phyloP scores from a whole-genome alignment of 1,140 invertebrate genomes.

The Lepeophtheirus salmonis region DNA sequence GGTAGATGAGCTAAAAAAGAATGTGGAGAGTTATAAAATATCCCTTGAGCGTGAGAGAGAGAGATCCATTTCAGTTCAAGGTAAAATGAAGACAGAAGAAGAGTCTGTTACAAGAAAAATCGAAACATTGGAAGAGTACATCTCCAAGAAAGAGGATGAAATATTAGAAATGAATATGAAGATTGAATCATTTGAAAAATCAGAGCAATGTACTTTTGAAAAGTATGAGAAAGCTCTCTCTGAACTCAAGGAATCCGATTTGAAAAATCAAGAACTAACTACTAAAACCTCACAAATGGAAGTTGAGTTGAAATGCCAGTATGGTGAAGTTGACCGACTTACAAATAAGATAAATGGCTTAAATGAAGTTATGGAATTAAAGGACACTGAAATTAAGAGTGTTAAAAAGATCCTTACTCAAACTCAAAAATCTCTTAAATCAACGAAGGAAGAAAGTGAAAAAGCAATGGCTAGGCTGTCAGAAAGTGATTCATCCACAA shows the following conservation, averaged over 20 bases:
- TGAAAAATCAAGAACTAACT: not conserved
- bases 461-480: not conserved
- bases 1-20: not conserved
- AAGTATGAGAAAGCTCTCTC: not conserved
- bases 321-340: not conserved
- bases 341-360: not conserved
- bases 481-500: not conserved
- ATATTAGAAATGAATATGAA: not conserved
- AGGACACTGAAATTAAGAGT: not conserved
- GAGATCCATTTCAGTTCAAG: not conserved
- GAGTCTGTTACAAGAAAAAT: constrained; percentile 3
- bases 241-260: not conserved
- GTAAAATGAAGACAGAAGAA: constrained; percentile 12
- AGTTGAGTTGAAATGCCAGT: not conserved
- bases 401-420: not conserved
- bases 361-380: not conserved
- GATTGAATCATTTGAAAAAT: not conserved
- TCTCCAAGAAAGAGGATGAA: constrained; percentile 2
- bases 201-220: not conserved
- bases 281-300: not conserved
- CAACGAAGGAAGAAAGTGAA: not conserved
- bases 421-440: not conserved
- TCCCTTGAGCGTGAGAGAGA: not conserved
- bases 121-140: not conserved
- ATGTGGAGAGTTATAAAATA: not conserved